A percentile compares a stretch with the other conserved stretches of the same genome.
phyloP scores from a whole-genome alignment of 2,888 invertebrate species.

The Chaetoderma sp. region DNA sequence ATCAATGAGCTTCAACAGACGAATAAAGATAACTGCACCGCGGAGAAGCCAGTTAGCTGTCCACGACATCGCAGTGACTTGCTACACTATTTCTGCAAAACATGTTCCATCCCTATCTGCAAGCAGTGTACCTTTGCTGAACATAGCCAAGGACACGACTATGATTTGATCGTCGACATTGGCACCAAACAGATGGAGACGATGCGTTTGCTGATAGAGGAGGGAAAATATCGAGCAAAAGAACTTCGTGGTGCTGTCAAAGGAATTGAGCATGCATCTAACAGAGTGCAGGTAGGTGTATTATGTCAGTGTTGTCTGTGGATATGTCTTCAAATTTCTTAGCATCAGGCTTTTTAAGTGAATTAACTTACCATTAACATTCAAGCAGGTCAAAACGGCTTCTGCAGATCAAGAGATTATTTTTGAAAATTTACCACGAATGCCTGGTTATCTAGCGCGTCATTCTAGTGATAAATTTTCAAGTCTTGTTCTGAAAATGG shows the following conservation, averaged over 20 bases:
- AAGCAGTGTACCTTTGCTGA: slow-evolving; percentile 93
- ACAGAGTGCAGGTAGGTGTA: slow-evolving; percentile 63
- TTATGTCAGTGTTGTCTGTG: no score
- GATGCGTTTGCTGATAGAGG: slow-evolving; percentile 81
- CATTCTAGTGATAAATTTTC: no score
- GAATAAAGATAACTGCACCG: slow-evolving; percentile 71
- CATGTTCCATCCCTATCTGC: slow-evolving; percentile 92
- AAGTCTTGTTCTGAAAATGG: no score
- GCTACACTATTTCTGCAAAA: slow-evolving; percentile 93
- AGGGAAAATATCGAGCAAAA: slow-evolving; percentile 88
- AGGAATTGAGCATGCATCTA: slow-evolving; percentile 82
- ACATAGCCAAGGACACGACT: slow-evolving; percentile 61
- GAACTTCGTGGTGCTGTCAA: slow-evolving; percentile 89
- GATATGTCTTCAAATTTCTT: no score
- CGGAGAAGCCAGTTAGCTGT: slow-evolving; percentile 77
- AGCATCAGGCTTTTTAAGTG: no score
- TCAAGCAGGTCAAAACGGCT: no score
- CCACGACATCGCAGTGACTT: slow-evolving; percentile 90
- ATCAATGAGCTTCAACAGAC: slow-evolving; percentile 73
- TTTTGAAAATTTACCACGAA: no score
- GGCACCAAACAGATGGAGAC: slow-evolving; percentile 79
- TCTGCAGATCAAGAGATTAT: no score
- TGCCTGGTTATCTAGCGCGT: no score
- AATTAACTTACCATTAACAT: no score
- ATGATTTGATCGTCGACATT: slow-evolving; percentile 57